phyloP scores from a whole-genome alignment of 2,113 vertebrate genomes.

The Monopterus albus region DNA sequence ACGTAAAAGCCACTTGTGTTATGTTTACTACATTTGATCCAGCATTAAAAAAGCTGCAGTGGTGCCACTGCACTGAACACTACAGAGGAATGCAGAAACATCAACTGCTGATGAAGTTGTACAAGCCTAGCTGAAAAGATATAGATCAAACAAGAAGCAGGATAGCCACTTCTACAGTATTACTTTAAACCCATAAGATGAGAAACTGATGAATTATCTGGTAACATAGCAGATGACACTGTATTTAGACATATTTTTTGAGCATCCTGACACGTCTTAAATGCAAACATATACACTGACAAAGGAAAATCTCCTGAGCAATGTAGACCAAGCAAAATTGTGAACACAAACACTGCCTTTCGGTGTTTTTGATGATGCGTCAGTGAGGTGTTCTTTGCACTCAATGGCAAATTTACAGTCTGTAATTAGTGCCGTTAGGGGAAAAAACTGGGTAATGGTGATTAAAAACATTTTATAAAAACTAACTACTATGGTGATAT shows the following conservation, averaged over 20 bases:
- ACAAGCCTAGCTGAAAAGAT: not conserved
- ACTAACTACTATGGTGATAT: not conserved
- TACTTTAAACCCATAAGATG: too few relatives aligned
- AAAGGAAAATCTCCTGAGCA: not conserved
- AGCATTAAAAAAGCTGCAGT: conserved; percentile 31
- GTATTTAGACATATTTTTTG: not conserved
- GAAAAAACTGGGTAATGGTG: not conserved
- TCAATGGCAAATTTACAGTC: not conserved
- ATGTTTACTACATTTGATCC: conserved; percentile 1
- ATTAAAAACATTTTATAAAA: not conserved
- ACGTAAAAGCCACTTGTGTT: conserved; percentile 8
- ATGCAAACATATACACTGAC: not conserved
- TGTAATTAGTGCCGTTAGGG: not conserved
- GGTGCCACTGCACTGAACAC: conserved; percentile 7
- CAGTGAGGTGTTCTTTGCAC: not conserved
- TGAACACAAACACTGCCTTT: not conserved
- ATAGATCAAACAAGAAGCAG: not conserved
- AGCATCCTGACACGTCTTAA: not conserved
- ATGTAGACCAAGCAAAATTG: not conserved
- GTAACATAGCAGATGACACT: conserved; percentile 1
- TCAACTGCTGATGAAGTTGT: not conserved
- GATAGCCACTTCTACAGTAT: not conserved
- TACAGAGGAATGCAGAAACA: conserved; percentile 12
- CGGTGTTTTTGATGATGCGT: not conserved
- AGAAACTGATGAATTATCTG: too few relatives aligned